Evolutionary conservation across 1,140 invertebrate genomes (phyloP), one percentile per base, ranked within the genome.

Genomic region (Carcinoscorpius rotundicauda): DNA sequence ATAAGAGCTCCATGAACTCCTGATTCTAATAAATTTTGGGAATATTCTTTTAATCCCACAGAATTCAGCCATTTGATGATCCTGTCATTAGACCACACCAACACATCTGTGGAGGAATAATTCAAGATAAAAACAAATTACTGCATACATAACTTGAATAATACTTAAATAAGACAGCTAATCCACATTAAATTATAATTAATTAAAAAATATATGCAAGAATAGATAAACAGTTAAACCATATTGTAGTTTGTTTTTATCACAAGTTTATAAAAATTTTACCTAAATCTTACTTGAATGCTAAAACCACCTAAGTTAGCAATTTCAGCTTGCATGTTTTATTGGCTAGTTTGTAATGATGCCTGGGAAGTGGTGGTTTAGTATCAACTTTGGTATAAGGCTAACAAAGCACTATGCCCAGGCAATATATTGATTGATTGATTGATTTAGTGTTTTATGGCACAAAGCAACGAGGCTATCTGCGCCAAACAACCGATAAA

Each of bases 41-140:
- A 89, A 82, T 94, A 99, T 79, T 98, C 94, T 87, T 97, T 96
- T 65, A 99, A 82, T 65, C 94, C 93, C 76, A 99, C 89, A 71
- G 84, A 83, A 74, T 87, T 84, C 61, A 96, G 86, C 97, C 97
- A 99, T 82, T 91, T 86, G 74, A 97, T 96, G 66, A 99, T 86
- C 68, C 96, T 82, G 77, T 99, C 97, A 82, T 98, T 98, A 73
- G 93, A 97, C 97, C 97, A 99, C 11, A 99, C 96, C 69, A 99
- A 79, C 68, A 99, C 88, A 82, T 99, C 97, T 83, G 72, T 58
- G 77, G 73, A 53, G 62, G 63, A 10, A 29, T 29, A 29, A 29
- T 29, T 29, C 29, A 29, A 29, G 2, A 61, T 50, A 61, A 64
- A 58, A 29, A 9, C 57, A 64, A 64, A 29, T 29, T 29, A 29